Evolutionary conservation across 1,140 invertebrate genomes (phyloP), one percentile per base, ranked within the genome.

Genomic region (Andricus grossulariae): DNA sequence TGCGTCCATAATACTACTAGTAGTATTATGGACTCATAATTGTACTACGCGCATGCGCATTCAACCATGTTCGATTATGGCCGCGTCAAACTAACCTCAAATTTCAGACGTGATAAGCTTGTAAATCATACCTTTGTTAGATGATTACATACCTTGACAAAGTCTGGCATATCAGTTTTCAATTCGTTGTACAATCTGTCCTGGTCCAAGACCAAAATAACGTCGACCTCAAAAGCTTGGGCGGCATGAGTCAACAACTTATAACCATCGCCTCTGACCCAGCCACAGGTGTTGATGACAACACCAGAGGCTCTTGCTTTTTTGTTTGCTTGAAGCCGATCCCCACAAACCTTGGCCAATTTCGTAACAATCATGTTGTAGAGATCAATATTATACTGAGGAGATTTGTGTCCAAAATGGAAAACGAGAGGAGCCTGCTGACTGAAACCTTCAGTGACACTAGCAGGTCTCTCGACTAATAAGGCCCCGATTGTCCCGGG

Each of bases 241-340:
- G 97, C 97, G 7, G 97, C 95, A 85, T 98, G 96, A 12, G 95
- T 94, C 13, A 98, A 87, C 57, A 96, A 92, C 85, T 95, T 95
- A 87, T 98, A 98, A 0, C 97, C 98, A 10, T 94, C 95, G 2
- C 94, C 96, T 92, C 98, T 98, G 0, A 99, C 95, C 98, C 98
- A 99, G 1, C 98, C 98, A 87, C 98, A 98, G 0, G 99, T 99
- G 88, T 99, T 99, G 72, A 99, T 98, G 50, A 99, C 95, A 2
- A 97, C 96, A n/a, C 99, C 99, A 45, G 98, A 98, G 55, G 93
- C 93, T 88, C 96, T 95, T 0, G 96, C 96, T 92, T 97, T 97
- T 86, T 96, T 96, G 88, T 97, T 98, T 57, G 94, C 94, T 87
- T 97, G 95, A 88, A 98, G 94, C 86, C 97, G 93, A 81, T 98